A percentile compares a stretch with the other conserved stretches of the same genome.
Evolutionary conservation across 2,888 invertebrate species (phyloP).

Genomic region (Corbicula japonica): DNA sequence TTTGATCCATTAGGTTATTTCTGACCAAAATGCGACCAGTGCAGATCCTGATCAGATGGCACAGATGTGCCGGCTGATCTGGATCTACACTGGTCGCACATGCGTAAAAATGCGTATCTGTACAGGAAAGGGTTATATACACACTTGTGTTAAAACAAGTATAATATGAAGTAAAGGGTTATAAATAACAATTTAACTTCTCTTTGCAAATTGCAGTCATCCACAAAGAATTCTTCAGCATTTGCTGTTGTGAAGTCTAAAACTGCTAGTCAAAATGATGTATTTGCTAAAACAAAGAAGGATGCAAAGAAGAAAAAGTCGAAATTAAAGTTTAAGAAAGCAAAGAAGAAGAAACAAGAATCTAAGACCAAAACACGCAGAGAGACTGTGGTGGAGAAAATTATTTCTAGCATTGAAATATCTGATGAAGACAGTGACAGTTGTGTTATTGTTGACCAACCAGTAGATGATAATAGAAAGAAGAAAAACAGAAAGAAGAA

Average conservation of each 20-base stretch:
- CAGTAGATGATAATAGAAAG: conserved; percentile 7
- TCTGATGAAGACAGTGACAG: conserved; percentile 14
- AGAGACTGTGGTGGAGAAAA: neutral
- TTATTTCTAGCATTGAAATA: conserved; percentile 17
- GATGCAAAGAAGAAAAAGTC: neutral
- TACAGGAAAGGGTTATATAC: too few species aligned
- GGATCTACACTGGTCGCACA: too few species aligned
- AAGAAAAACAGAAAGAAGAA: too few species aligned
- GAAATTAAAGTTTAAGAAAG: neutral
- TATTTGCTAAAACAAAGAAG: neutral
- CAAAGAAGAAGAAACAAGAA: neutral
- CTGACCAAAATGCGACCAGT: too few species aligned
- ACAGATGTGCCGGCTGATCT: too few species aligned
- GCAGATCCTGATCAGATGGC: too few species aligned
- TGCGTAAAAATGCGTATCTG: too few species aligned
- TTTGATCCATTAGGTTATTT: too few species aligned
- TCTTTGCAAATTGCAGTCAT: too few species aligned
- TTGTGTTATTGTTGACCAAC: neutral
- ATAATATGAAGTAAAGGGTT: too few species aligned
- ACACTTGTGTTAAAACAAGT: too few species aligned
- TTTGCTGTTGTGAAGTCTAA: conserved; percentile 17
- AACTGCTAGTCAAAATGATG: neutral
- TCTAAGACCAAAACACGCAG: neutral
- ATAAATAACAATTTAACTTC: too few species aligned
- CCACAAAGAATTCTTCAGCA: conserved; percentile 8